A percentile compares a stretch with the other conserved stretches of the same genome.
phyloP scores from a whole-genome alignment of 2,888 invertebrate species.

The Drosophila ezoana region DNA sequence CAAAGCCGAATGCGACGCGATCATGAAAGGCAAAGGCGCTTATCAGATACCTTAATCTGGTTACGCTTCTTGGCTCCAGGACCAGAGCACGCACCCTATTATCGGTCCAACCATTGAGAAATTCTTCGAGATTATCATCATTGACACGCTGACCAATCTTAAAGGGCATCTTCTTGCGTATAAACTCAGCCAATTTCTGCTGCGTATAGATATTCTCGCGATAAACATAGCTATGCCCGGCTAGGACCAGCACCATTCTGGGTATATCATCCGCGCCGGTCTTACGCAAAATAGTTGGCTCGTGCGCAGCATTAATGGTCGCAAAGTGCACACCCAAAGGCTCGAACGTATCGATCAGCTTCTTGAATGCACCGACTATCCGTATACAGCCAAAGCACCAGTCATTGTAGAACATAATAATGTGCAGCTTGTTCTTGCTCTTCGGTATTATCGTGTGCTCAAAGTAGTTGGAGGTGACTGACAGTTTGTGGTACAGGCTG shows the following conservation, averaged over 20 bases:
- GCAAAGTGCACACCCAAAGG: slow-evolving; percentile 93
- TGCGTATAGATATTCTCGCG: slow-evolving; percentile 92
- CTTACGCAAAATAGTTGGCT: slow-evolving; percentile 90
- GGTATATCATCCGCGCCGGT: slow-evolving; percentile 93
- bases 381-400: slow-evolving; percentile 97
- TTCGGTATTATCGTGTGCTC: slow-evolving; percentile 94
- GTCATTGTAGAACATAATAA: slow-evolving; percentile 96
- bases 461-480: slow-evolving; percentile 94
- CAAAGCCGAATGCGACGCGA: slow-evolving; percentile 94
- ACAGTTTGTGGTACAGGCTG: slow-evolving; percentile 93
- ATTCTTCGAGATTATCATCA: slow-evolving; percentile 90
- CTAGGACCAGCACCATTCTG: slow-evolving; percentile 91
- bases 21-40: slow-evolving; percentile 94
- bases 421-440: slow-evolving; percentile 92
- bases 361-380: slow-evolving; percentile 93
- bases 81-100: slow-evolving; percentile 96
- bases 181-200: slow-evolving; percentile 93
- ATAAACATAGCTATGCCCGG: slow-evolving; percentile 94
- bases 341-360: slow-evolving; percentile 93
- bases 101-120: slow-evolving; percentile 95
- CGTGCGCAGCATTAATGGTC: slow-evolving; percentile 94
- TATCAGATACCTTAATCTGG: slow-evolving; percentile 93
- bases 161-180: slow-evolving; percentile 94
- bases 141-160: slow-evolving; percentile 90
- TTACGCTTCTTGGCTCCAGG: slow-evolving; percentile 91